Percentiles rank a stretch among this genome's conserved stretches.
These are phyloP conservation scores for Luffia ferchaultella DNA, from an alignment of 2,888 invertebrate species.

Conservation along the genomic window DNA sequence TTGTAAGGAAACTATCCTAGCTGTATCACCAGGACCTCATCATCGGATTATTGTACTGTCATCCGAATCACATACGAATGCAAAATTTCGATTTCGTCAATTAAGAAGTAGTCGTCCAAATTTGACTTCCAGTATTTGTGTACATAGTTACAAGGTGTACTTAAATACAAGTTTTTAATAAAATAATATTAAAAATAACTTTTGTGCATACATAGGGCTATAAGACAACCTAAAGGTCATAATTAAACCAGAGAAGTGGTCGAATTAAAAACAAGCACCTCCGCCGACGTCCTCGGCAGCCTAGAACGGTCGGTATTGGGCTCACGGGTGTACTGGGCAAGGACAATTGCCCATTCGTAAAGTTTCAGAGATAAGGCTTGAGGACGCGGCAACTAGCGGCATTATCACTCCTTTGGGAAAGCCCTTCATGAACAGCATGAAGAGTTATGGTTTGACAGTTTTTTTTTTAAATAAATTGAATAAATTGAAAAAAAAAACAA, in stretches of 20 bases:
- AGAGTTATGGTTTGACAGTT: background rate
- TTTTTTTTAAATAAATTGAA: background rate
- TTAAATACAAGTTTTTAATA: too few species aligned
- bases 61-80: too few species aligned
- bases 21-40: too few species aligned
- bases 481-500: too few species aligned
- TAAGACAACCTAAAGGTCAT: background rate
- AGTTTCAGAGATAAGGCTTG: constrained; percentile 19
- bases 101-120: too few species aligned
- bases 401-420: constrained; percentile 7
- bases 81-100: too few species aligned
- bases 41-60: too few species aligned
- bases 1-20: too few species aligned
- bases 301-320: constrained; percentile 22
- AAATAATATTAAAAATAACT: too few species aligned
- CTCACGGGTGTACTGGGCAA: constrained; percentile 34
- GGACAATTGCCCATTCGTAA: constrained; percentile 38
- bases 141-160: too few species aligned
- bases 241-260: background rate
- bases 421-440: background rate
- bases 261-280: background rate
- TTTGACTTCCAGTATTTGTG: too few species aligned
- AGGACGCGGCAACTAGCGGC: constrained; percentile 4
- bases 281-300: constrained; percentile 4
- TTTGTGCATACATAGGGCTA: too few species aligned